Conservation (phyloP, 2,797 vertebrate species). For the Sebastes wilsoni region DNA sequence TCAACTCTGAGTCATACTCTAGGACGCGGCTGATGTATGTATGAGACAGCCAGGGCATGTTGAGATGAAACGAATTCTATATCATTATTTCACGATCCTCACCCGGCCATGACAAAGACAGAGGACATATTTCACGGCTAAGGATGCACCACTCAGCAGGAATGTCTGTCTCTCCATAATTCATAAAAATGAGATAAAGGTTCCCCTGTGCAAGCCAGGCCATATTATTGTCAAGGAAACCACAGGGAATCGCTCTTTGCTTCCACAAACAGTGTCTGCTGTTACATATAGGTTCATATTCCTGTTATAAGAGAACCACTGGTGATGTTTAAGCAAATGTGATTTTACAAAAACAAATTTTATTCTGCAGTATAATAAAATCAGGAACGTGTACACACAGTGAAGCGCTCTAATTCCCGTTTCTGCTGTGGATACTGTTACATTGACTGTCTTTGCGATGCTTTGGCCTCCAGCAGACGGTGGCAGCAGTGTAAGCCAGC, state of each 20-base stretch:
- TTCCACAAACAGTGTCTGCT: constrained; percentile 35
- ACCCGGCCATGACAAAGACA: constrained; percentile 76
- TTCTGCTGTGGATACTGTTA: constrained; percentile 36
- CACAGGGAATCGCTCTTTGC: constrained; percentile 44
- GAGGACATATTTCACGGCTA: constrained; percentile 87
- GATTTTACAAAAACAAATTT: constrained; percentile 7
- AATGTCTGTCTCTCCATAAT: constrained; percentile 79
- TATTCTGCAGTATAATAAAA: constrained; percentile 3
- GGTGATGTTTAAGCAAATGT: neutral
- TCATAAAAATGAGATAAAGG: constrained; percentile 78
- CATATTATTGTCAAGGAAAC: constrained; percentile 68
- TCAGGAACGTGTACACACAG: neutral
- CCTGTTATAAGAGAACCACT: neutral
- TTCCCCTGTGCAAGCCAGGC: constrained; percentile 60
- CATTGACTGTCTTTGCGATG: constrained; percentile 31
- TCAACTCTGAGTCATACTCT: constrained; percentile 86
- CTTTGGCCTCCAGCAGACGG: constrained; percentile 55
- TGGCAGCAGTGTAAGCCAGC: constrained; percentile 53
- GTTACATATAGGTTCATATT: constrained; percentile 22
- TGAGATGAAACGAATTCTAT: constrained; percentile 93
- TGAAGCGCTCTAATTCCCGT: constrained; percentile 14
- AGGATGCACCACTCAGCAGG: constrained; percentile 81
- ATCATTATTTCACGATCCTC: constrained; percentile 91
- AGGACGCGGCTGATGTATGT: constrained; percentile 91
- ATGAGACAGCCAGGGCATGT: constrained; percentile 85